Conservation (phyloP, 2,797 vertebrate genomes). For the Cephalopachus bancanus region DNA sequence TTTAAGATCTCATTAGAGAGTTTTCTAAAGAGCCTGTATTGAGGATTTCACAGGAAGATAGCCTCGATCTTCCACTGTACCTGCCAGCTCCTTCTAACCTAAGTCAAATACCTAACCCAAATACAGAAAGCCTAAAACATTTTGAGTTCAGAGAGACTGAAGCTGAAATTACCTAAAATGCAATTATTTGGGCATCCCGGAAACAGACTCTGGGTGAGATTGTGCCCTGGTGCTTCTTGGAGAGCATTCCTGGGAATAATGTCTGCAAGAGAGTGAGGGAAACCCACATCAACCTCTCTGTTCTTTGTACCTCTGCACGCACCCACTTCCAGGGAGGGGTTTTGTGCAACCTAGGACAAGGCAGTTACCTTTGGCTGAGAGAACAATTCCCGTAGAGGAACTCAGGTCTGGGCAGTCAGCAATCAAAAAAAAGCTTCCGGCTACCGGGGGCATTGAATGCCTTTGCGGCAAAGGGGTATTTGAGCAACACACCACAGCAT, state of each 20-base stretch:
- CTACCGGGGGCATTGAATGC: not conserved
- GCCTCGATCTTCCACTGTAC: not conserved
- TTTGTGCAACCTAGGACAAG: not conserved
- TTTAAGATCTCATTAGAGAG: constrained; percentile 30
- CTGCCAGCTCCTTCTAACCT: not conserved
- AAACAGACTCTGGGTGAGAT: not conserved
- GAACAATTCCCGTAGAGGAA: not conserved
- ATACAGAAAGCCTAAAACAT: not conserved
- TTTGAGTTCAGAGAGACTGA: not conserved
- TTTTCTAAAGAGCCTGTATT: not conserved
- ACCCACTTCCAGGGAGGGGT: accelerated
- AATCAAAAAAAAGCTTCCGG: not conserved
- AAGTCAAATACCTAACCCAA: not conserved
- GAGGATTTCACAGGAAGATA: constrained; percentile 6
- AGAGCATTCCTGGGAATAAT: not conserved
- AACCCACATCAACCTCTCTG: not conserved
- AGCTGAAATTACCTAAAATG: not conserved
- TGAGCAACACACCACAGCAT: not conserved
- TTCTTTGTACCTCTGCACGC: not conserved
- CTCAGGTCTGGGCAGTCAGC: not conserved
- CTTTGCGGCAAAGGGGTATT: not conserved
- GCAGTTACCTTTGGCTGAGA: not conserved
- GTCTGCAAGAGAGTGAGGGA: not conserved
- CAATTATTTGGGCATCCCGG: not conserved
- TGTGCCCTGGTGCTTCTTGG: not conserved